These are phyloP conservation scores for Malacoraja senta DNA, from an alignment of 2,797 vertebrate species.

Conservation along the genomic window DNA sequence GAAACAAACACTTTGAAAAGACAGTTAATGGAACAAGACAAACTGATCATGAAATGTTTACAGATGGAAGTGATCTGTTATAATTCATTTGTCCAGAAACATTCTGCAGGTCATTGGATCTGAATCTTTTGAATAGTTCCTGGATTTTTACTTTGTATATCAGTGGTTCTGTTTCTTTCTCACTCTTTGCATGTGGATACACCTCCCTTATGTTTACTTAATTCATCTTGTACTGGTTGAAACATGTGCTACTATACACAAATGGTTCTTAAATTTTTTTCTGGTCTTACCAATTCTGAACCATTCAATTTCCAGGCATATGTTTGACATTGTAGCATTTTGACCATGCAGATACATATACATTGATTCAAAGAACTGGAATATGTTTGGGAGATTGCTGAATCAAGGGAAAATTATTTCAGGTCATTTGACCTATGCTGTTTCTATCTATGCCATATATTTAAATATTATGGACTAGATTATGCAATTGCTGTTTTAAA, in stretches of 20 bases:
- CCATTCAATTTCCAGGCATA: neutral
- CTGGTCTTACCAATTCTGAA: neutral
- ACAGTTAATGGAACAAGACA: neutral
- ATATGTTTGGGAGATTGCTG: neutral
- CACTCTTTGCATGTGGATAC: neutral
- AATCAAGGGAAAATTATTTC: slow-evolving; percentile 1
- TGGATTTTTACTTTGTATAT: neutral
- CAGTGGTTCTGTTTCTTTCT: neutral
- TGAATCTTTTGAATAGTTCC: neutral
- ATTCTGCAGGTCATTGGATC: neutral
- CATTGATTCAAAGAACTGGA: neutral
- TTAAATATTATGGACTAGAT: neutral
- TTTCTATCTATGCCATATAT: neutral
- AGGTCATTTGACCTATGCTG: neutral
- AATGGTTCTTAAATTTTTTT: neutral
- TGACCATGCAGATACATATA: neutral
- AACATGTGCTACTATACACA: neutral
- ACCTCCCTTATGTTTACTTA: neutral
- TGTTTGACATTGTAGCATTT: neutral
- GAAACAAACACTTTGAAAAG: neutral
- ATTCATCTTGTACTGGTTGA: neutral
- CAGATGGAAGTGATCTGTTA: neutral
- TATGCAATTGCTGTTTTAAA: slow-evolving; percentile 8
- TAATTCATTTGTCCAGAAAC: neutral
- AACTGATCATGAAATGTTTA: neutral